Base-by-base conservation (phyloP, 2,888 invertebrate genomes). In the Serrognathus titanus region DNA sequence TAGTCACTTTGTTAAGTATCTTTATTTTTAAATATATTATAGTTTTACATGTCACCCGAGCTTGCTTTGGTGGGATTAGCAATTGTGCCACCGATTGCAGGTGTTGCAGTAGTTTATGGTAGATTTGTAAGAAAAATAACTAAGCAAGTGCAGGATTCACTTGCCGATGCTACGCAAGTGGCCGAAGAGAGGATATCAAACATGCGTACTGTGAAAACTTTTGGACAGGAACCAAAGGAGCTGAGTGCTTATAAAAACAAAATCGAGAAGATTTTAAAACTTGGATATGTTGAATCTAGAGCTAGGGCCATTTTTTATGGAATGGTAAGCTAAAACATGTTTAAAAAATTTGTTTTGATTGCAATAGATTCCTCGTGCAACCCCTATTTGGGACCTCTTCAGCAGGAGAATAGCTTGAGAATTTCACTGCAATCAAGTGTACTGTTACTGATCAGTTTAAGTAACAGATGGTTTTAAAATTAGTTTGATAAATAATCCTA, bases 101-200 rank as follows among this genome's bases (percentile, higher is more conserved):
- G 88, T 49, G 75, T 93, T 65, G 94, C 94, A 13, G 87, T 92
- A 5, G 71, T 89, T 11, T 93, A 92, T 71, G 93, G 93, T 0
- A 83, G 92, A 57, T 94, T 91, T 72, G 88, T 97, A 2, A 83
- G 92, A 40, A 87, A 85, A 49, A 91, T 97, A 63, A 94, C 97
- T 0, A 83, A 85, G 59, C 82, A 86, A 67, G 85, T 96, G 53
- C 88, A 92, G 73, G 91, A 90, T 71, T 78, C 83, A 10, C 76
- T 87, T 43, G 89, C 90, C 0, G 78, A 79, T 37, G 80, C 83
- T 5, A 79, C 81, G 38, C 81, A 93, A 81, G 84, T 91, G 54
- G 94, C 94, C 0, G 96, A 97, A 78, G 97, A 97, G 75, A 88
- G 90, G 68, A 90, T 96, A 63, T 86, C 91, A 9, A 97, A 94